Evolutionary conservation across 1,140 invertebrate genomes (phyloP), one percentile per base, ranked within the genome.

Genomic region (Ganaspis sp.): DNA sequence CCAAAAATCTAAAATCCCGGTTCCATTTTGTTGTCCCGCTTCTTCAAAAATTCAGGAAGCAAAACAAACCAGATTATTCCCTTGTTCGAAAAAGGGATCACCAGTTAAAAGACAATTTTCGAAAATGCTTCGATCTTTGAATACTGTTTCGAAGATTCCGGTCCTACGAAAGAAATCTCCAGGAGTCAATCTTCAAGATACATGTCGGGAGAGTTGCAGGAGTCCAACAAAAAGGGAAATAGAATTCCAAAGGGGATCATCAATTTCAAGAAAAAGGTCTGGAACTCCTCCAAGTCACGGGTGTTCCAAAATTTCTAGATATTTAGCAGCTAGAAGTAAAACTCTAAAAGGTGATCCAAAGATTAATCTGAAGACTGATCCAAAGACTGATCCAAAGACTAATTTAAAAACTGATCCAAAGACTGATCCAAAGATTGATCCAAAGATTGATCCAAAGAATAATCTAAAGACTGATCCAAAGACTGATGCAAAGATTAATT

Each of bases 141-240:
- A n/a, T n/a, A n/a, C n/a, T n/a, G n/a, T n/a, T 34, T 64, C 58
- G 8, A 64, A 64, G 15, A 64, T 64, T 29, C 58, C 58, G 6
- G 12, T 64, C 12, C 11, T 29, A 12, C 0, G 6, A 6, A 64
- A 29, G n/a, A 49, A 49, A 17, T 15, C 5, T 17, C 45, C 8
- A 49, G 17, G 17, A 12, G 12, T 12, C 4, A 49, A 49, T 17
- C 6, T n/a, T 4, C n/a, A 1, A 49, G 23, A 26, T n/a, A 29
- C 23, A 64, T 15, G 21, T 64, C 9, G 15, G 29, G 1, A 12
- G 8, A 29, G 3, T 15, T n/a, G 9, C 29, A 1, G 11, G 11
- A n/a, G 12, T 64, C 23, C n/a, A n/a, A n/a, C n/a, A n/a, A n/a
- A n/a, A n/a, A n/a, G n/a, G n/a, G 4, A 64, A 29, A 34, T 29